Base-by-base conservation (phyloP, 2,113 vertebrate genomes). In the Gopherus flavomarginatus region DNA sequence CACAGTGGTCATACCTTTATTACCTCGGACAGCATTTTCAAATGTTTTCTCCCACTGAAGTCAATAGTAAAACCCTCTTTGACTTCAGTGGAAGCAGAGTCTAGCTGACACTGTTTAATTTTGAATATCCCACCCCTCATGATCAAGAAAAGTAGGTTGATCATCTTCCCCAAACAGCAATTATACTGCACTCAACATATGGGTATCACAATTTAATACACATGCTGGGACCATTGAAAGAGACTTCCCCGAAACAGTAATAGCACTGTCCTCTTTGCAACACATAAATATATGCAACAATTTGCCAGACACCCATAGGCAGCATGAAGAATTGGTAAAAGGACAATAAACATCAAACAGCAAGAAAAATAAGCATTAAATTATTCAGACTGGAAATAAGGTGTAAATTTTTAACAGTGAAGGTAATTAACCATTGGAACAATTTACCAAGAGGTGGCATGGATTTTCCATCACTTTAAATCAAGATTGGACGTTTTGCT, bases 321-420 rank as follows among this genome's bases (percentile, higher is more conserved):
- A 94, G 89, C 91, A 95, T 21, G 44, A 93, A 93, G 86, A 96
- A 93, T 11, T 8, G 13, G n/a, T 83, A 94, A 93, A 57, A 93
- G 94, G 87, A 17, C 89, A 95, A 93, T 83, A 90, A 53, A 88
- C 96, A 62, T 6, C 92, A 90, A 97, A 87, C 92, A 53, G 92
- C n/a, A 90, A 87, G 89, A 93, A 95, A 94, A 96, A 97, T 88
- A 35, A 65, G 59, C 57, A 29, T 59, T 27, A 59, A 59, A 59
- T 59, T 27, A 59, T 12, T 59, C 57, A 59, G 29, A 57, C 56
- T 27, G 26, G 56, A 57, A 57, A 57, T 57, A 35, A 65, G 29
- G 59, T 31, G 31, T 65, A 35, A 3, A 65, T 65, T 65, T 65
- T 31, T 31, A 65, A 65, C 59, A 31, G 29, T 65, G 59, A 31